Evolutionary conservation across 2,797 vertebrate species (phyloP).

Genomic region (Mallotus villosus): DNA sequence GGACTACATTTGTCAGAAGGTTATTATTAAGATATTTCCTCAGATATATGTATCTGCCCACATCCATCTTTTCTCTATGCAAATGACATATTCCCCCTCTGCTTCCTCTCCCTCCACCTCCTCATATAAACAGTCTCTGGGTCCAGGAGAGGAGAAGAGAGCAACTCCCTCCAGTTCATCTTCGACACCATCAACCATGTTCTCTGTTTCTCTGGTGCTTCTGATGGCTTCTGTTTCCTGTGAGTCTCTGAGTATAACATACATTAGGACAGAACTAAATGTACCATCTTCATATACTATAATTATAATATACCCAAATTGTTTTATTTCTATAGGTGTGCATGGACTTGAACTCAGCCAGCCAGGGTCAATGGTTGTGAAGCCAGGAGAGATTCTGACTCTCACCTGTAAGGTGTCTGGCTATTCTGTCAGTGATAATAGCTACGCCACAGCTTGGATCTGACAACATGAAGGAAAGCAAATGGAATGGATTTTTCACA

Average conservation of each 20-base stretch:
- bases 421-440: constrained; percentile 24
- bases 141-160: constrained; percentile 14
- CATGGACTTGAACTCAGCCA: constrained; percentile 29
- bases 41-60: too few species aligned
- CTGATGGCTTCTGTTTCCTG: constrained; percentile 47
- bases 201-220: constrained; percentile 42
- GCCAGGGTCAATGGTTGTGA: constrained; percentile 10
- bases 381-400: constrained; percentile 23
- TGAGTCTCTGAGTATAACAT: neutral
- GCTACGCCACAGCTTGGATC: constrained; percentile 12
- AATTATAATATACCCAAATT: neutral
- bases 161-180: neutral
- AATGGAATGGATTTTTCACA: constrained; percentile 29
- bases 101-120: neutral
- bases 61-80: neutral
- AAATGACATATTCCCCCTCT: neutral
- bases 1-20: too few species aligned
- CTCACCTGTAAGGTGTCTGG: constrained; percentile 35
- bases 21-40: neutral
- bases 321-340: constrained; percentile 17
- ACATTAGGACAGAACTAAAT: neutral
- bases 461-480: constrained; percentile 25
- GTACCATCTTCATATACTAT: too few species aligned
- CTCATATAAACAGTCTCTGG: neutral
- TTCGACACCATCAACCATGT: constrained; percentile 35